Base-by-base conservation (phyloP, 2,888 invertebrate genomes). In the Neria commutata region DNA sequence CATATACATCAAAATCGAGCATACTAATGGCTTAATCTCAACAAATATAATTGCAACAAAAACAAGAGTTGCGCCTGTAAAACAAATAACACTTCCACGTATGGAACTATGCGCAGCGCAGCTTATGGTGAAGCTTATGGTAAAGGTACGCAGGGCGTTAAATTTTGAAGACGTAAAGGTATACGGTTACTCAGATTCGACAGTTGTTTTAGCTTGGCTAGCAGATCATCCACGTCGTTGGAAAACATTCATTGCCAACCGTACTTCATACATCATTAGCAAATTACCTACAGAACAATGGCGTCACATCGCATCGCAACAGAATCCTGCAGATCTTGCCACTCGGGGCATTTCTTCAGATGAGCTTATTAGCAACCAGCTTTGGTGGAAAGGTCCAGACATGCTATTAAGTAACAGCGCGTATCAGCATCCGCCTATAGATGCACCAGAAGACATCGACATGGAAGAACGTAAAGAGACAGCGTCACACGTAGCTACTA, bases 321-420 rank as follows among this genome's bases (percentile, higher is more conserved):
- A 56, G 40, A 65, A 63, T 48, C 61, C 60, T 1, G 62, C 60
- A 21, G 63, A 61, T 47, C 60, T 54, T 47, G 56, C 56, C 0
- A 52, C 58, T 10, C 48, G 55, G 6, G 60, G 60, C n/a, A 4
- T 62, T n/a, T n/a, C n/a, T n/a, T n/a, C n/a, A n/a, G n/a, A n/a
- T n/a, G n/a, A n/a, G n/a, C 16, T 40, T 2, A 21, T 53, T 3
- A 11, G 11, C 29, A 61, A 56, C 46, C 1, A 33, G 1, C 29
- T 65, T 4, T 65, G 64, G 61, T 63, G 67, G 60, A 24, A 53
- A 25, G 53, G 53, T 25, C 47, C 8, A 59, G 63, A 3, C 34
- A 61, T 14, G 23, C 19, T 11, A 19, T 67, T 48, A 24, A 52
- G 34, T 4, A 21, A 5, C 17, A 10, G 0, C 29, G 2, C 19